A percentile compares a stretch with the other conserved stretches of the same genome.
phyloP scores from a whole-genome alignment of 2,113 vertebrate genomes.

The Rana temporaria region DNA sequence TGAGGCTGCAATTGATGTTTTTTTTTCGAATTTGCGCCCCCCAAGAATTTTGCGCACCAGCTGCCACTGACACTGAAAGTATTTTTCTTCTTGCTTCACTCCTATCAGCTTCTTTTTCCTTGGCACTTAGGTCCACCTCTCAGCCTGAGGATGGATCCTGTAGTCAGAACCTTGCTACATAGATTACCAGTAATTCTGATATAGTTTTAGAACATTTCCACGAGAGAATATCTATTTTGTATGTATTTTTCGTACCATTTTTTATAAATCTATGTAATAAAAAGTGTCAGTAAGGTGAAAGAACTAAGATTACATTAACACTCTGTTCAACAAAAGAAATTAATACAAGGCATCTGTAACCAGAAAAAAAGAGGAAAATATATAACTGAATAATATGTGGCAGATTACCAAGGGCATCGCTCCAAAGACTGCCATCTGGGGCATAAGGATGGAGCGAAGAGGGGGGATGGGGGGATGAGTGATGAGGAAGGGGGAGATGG shows the following conservation, averaged over 20 bases:
- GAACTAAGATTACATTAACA: constrained; percentile 66
- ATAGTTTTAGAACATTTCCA: too few species aligned
- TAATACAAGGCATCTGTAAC: constrained; percentile 69
- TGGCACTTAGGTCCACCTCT: too few species aligned
- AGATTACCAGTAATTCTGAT: too few species aligned
- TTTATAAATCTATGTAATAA: constrained; percentile 24
- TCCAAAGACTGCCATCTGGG: constrained; percentile 76
- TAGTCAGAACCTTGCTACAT: too few species aligned
- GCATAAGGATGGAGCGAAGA: constrained; percentile 68
- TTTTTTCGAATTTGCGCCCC: too few species aligned
- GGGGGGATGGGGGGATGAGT: constrained; percentile 48
- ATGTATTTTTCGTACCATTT: neutral
- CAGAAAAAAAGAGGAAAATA: constrained; percentile 64
- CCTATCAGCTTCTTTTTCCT: too few species aligned
- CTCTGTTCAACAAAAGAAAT: constrained; percentile 69
- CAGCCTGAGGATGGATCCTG: too few species aligned
- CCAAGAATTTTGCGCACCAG: too few species aligned
- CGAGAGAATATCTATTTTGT: too few species aligned
- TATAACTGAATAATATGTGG: constrained; percentile 71
- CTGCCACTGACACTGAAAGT: too few species aligned
- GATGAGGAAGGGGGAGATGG: constrained; percentile 43
- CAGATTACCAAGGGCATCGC: constrained; percentile 72
- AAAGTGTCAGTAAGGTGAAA: constrained; percentile 65
- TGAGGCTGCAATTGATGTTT: too few species aligned
- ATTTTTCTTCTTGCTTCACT: too few species aligned